Evolutionary conservation across 2,113 vertebrate species (phyloP).

Genomic region (Cryptoleucopteryx plumbea): DNA sequence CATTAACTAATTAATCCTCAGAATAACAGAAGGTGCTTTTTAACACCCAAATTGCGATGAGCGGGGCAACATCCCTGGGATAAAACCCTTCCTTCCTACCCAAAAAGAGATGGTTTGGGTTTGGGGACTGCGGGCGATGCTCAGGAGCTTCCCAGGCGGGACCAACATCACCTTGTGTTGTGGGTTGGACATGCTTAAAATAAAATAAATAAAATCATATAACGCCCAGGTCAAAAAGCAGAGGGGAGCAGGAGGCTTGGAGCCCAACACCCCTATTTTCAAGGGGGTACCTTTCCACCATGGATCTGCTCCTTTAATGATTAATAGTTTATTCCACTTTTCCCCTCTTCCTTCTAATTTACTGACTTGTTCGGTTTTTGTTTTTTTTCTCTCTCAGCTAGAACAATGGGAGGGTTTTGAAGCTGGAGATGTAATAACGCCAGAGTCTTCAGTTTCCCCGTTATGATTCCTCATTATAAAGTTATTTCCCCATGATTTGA

Average conservation of each 20-base stretch:
- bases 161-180: rapidly evolving
- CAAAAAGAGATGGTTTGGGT: neutral
- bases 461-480: constrained; percentile 71
- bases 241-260: neutral
- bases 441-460: constrained; percentile 21
- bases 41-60: neutral
- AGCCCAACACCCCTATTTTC: neutral
- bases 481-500: constrained; percentile 69
- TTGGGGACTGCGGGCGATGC: neutral
- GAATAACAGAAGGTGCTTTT: neutral
- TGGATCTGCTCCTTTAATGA: constrained; percentile 30
- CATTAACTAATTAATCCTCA: constrained; percentile 17
- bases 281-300: neutral
- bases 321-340: constrained; percentile 41
- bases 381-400: constrained; percentile 20
- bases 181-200: neutral
- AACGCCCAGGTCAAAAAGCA: rapidly evolving
- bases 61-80: neutral
- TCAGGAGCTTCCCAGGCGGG: neutral
- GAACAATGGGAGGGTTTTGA: constrained; percentile 70
- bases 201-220: neutral
- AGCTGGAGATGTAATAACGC: constrained; percentile 42
- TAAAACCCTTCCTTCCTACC: neutral
- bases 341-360: constrained; percentile 35
- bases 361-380: neutral